Conservation (phyloP, 2,113 vertebrate genomes). For the Chaetura pelagica region DNA sequence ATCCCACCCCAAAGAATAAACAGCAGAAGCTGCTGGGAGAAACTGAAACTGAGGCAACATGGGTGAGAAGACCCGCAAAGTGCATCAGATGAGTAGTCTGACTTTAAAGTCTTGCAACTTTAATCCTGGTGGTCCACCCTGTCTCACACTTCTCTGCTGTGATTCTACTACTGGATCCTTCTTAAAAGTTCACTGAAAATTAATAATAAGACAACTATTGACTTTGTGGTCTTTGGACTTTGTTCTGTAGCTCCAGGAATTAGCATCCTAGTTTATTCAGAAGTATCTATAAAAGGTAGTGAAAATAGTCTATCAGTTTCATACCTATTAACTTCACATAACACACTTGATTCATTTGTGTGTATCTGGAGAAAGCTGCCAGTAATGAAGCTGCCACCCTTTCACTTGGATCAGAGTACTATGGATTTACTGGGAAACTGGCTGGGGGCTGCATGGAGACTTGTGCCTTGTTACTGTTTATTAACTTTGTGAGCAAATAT, state of each 20-base stretch:
- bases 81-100: not conserved
- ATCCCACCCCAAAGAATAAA: not conserved
- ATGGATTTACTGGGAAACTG: not conserved
- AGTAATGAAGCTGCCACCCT: not conserved
- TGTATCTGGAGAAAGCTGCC: not conserved
- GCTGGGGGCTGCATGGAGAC: not conserved
- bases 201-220: not conserved
- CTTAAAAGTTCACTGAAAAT: not conserved
- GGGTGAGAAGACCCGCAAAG: not conserved
- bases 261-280: not conserved
- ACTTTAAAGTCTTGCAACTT: not conserved
- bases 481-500: not conserved
- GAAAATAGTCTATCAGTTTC: not conserved
- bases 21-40: not conserved
- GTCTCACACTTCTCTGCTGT: not conserved
- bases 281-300: not conserved
- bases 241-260: not conserved
- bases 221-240: not conserved
- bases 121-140: not conserved
- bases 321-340: not conserved
- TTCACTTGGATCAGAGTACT: not conserved
- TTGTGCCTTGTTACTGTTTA: conserved; percentile 7
- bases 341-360: conserved; percentile 4
- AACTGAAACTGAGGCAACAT: not conserved
- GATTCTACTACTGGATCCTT: not conserved